phyloP scores from a whole-genome alignment of 1,140 invertebrate genomes.

The Callitettix versicolor region DNA sequence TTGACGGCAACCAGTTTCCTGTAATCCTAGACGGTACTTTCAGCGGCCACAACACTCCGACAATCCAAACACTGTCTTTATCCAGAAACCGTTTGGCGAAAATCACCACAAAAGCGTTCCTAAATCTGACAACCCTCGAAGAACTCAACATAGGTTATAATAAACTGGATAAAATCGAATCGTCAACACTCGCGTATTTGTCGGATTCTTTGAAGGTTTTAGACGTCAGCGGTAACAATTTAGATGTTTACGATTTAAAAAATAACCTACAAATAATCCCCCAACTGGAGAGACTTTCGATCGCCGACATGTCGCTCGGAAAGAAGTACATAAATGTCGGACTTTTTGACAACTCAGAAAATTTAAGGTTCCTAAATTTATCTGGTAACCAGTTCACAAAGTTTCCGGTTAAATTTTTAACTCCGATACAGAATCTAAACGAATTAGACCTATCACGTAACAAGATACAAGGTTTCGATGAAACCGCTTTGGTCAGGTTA shows the following conservation, averaged over 20 bases:
- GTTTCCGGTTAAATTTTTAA: slow-evolving; percentile 42
- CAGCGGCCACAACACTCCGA: slow-evolving; percentile 31
- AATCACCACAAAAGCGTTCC: slow-evolving; percentile 54
- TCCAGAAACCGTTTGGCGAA: slow-evolving; percentile 61
- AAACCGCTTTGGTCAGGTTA: slow-evolving; percentile 40
- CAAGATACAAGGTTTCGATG: slow-evolving; percentile 43
- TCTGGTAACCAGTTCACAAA: slow-evolving; percentile 44
- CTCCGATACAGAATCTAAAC: slow-evolving; percentile 41
- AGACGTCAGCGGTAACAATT: slow-evolving; percentile 53
- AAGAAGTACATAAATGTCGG: slow-evolving; percentile 37
- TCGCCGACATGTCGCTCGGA: slow-evolving; percentile 46
- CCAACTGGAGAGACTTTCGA: slow-evolving; percentile 41
- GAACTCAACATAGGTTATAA: slow-evolving; percentile 63
- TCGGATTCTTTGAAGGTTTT: slow-evolving; percentile 47
- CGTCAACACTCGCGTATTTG: slow-evolving; percentile 44
- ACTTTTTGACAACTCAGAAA: slow-evolving; percentile 39
- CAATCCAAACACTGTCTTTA: slow-evolving; percentile 41
- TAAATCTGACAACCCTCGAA: slow-evolving; percentile 49
- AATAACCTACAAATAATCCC: slow-evolving; percentile 41
- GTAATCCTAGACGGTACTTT: slow-evolving; percentile 64
- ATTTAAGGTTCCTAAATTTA: slow-evolving; percentile 41
- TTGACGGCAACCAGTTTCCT: slow-evolving; percentile 67
- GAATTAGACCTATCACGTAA: slow-evolving; percentile 52
- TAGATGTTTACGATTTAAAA: slow-evolving; percentile 34
- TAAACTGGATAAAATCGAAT: slow-evolving; percentile 53